These are phyloP conservation scores for Grantiella picta DNA, from an alignment of 2,113 vertebrate species.

Conservation along the genomic window DNA sequence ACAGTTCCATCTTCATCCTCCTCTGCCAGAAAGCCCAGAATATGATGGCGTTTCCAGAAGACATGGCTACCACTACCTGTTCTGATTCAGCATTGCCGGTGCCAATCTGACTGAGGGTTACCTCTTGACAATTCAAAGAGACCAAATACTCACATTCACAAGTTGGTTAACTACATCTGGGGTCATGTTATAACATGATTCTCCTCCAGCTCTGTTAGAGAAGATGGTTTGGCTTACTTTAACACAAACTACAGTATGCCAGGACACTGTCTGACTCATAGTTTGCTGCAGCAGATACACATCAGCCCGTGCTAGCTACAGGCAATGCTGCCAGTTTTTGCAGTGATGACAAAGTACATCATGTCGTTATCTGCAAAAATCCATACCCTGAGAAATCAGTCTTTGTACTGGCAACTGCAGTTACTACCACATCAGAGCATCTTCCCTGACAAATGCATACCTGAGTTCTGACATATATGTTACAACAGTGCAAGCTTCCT, in stretches of 20 bases:
- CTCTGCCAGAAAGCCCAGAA: not conserved
- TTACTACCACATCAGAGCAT: not conserved
- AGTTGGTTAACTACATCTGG: not conserved
- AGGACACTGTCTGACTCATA: not conserved
- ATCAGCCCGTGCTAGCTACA: not conserved
- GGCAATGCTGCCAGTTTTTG: not conserved
- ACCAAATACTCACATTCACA: not conserved
- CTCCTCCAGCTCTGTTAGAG: not conserved
- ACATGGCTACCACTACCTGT: not conserved
- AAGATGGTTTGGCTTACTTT: not conserved
- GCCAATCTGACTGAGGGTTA: not conserved
- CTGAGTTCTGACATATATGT: not conserved
- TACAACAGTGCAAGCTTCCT: not conserved
- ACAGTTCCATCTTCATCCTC: not conserved
- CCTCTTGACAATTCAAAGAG: not conserved
- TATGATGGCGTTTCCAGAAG: not conserved
- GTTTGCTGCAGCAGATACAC: not conserved
- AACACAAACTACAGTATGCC: not conserved
- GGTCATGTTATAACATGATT: not conserved
- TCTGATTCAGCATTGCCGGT: not conserved
- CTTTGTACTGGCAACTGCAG: not conserved
- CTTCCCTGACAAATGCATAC: not conserved
- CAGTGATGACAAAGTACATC: not conserved
- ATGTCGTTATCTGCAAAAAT: not conserved
- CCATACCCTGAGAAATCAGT: not conserved